Conservation (phyloP, 2,888 invertebrate species). For the Mechanitis messenoides region DNA sequence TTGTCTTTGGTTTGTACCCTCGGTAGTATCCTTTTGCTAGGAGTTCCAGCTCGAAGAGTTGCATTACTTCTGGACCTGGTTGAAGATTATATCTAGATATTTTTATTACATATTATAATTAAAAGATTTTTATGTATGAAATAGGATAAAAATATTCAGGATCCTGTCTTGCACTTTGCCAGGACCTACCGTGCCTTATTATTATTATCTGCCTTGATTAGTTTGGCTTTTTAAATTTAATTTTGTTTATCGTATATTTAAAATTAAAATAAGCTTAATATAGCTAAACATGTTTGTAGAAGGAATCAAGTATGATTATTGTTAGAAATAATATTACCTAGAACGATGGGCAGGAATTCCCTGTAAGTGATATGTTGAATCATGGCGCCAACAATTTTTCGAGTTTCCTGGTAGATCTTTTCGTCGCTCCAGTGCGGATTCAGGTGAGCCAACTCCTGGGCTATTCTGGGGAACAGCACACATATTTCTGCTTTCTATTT, state of each 20-base stretch:
- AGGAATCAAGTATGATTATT: too few species aligned
- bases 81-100: too few species aligned
- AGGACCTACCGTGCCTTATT: too few species aligned
- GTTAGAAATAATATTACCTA: conserved; percentile 65
- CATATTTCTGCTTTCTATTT: neutral
- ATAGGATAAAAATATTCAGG: too few species aligned
- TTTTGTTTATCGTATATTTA: too few species aligned
- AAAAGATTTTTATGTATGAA: too few species aligned
- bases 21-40: conserved; percentile 81
- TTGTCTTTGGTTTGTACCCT: conserved; percentile 81
- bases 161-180: too few species aligned
- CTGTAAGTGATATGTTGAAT: conserved; percentile 90
- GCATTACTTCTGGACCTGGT: conserved; percentile 82
- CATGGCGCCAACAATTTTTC: conserved; percentile 87
- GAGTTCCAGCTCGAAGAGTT: conserved; percentile 84
- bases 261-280: too few species aligned
- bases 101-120: too few species aligned
- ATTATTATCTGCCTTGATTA: too few species aligned
- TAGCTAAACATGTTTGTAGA: too few species aligned
- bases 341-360: conserved; percentile 87
- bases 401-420: conserved; percentile 88
- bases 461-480: conserved; percentile 70
- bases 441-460: conserved; percentile 80
- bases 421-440: conserved; percentile 95
- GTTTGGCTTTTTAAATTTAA: too few species aligned